Base-by-base conservation (phyloP, 2,113 vertebrate species). In the Hippocampus zosterae region DNA sequence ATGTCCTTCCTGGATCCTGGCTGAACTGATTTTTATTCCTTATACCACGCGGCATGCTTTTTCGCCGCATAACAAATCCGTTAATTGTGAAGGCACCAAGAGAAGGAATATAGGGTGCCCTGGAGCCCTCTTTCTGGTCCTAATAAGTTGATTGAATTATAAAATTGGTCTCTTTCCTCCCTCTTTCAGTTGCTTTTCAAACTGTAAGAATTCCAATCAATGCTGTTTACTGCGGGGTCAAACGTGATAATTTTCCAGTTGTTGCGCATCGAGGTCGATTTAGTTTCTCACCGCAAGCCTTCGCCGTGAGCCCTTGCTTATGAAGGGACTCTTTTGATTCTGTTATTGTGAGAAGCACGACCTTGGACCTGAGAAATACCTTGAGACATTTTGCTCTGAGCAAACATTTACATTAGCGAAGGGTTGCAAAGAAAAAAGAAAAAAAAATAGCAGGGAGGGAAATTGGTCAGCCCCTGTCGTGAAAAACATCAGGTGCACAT, bases 391-490 rank as follows among this genome's bases (percentile, higher is more conserved):
- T 37, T 37, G 15, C 18, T 19, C 2, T 46, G 60, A 61, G 66
- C 78, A 77, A 80, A 69, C 68, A 76, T 68, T 74, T 67, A 70
- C 67, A 67, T 68, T 81, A 69, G 71, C 64, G 70, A 86, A 67
- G 81, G 70, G 74, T 73, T 64, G 68, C 59, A 55, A 83, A 78
- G 27, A 33, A 69, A 67, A 55, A 77, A 81, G 76, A 83, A 84
- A 62, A 40, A 33, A 33, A 33, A 33, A 3, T 3, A n/a, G 16
- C 62, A 79, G 65, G 61, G 74, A 74, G 72, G 67, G 55, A 74
- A 73, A 79, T 70, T 21, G 33, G 33, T 37, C 33, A 6, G 33
- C 5, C 5, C 33, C 33, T 37, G 33, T 5, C 33, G 33, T 6
- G 33, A 37, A 37, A 37, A 37, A 37, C 33, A 37, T 37, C 33